Percentiles rank a stretch among this genome's conserved stretches.
These are phyloP conservation scores for Paramisgurnus dabryanus DNA, from an alignment of 2,113 vertebrate species.

Conservation along the genomic window DNA sequence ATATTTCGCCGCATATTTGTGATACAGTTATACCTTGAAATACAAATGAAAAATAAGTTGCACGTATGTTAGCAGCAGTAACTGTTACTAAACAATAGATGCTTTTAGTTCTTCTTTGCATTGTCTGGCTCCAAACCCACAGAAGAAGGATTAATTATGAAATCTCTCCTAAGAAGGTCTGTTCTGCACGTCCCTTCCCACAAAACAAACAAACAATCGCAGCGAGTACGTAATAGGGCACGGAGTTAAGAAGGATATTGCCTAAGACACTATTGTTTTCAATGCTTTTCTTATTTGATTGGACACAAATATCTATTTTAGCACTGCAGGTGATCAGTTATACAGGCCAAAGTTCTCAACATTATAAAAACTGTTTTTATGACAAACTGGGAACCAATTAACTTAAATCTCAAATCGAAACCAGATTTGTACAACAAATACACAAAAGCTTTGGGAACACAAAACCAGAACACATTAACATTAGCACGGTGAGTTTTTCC, in stretches of 20 bases:
- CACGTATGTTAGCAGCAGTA: slow-evolving; percentile 40
- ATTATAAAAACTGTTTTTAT: slow-evolving; percentile 15
- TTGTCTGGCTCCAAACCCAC: slow-evolving; percentile 51
- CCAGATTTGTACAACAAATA: background rate
- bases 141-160: slow-evolving; percentile 62
- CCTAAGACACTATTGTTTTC: slow-evolving; percentile 29
- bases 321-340: background rate
- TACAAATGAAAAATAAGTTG: slow-evolving; percentile 2
- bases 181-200: slow-evolving; percentile 8
- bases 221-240: slow-evolving; percentile 7
- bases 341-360: background rate
- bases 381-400: background rate
- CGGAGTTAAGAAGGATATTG: slow-evolving; percentile 20
- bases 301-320: background rate
- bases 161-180: slow-evolving; percentile 58
- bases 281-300: background rate
- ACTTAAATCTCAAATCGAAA: background rate
- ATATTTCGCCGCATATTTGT: background rate
- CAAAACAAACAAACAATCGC: slow-evolving; percentile 27
- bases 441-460: too few species aligned
- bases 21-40: background rate
- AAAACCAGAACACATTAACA: too few species aligned
- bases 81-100: slow-evolving; percentile 21
- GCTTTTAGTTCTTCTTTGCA: slow-evolving; percentile 47
- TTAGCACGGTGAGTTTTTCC: too few species aligned